These are phyloP conservation scores for Pygoscelis adeliae DNA, from an alignment of 2,113 vertebrate species.

Conservation along the genomic window DNA sequence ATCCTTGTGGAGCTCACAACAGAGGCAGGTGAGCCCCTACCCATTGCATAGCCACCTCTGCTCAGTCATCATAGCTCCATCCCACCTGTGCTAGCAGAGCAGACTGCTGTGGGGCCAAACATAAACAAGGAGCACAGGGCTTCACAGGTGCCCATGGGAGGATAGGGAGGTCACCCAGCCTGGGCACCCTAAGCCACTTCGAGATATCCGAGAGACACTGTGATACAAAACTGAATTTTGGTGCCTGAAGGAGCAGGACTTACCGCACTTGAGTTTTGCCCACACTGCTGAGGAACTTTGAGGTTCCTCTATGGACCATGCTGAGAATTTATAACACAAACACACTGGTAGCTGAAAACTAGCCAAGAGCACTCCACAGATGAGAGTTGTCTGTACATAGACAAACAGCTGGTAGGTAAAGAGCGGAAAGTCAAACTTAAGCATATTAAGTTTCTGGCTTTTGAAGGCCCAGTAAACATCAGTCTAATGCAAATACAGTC, in stretches of 20 bases:
- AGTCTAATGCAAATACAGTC: background rate
- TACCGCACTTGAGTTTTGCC: background rate
- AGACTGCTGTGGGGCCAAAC: background rate
- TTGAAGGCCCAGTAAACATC: background rate
- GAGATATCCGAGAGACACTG: background rate
- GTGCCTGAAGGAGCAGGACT: background rate
- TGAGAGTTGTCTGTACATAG: background rate
- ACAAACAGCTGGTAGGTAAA: background rate
- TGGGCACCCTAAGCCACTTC: background rate
- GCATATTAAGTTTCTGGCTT: background rate
- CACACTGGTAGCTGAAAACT: fast-evolving
- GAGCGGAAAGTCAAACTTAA: background rate
- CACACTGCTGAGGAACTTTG: fast-evolving
- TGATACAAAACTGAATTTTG: background rate
- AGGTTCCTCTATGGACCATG: background rate
- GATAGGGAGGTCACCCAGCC: background rate
- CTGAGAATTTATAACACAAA: background rate
- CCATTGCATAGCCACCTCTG: background rate
- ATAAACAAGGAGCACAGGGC: background rate
- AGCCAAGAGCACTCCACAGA: background rate
- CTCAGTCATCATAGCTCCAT: background rate
- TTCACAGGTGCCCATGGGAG: background rate
- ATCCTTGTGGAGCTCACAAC: background rate
- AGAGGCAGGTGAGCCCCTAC: background rate
- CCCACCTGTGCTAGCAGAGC: background rate